phyloP scores from a whole-genome alignment of 2,113 vertebrate species.

The Eclectus roratus region DNA sequence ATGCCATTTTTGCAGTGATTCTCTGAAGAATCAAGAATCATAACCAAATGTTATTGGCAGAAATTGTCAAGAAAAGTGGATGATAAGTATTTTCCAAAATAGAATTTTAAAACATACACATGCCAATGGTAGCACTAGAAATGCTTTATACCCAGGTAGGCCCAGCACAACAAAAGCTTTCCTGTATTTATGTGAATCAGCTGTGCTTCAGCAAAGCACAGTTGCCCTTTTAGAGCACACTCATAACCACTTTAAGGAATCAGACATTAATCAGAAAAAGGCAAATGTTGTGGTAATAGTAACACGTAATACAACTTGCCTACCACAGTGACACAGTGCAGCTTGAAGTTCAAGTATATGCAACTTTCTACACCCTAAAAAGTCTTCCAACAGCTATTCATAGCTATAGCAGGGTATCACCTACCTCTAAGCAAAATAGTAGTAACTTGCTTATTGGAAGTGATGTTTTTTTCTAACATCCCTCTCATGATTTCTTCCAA shows the following conservation, averaged over 20 bases:
- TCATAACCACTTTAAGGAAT: neutral
- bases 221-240: neutral
- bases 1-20: neutral
- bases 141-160: neutral
- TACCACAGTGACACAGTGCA: neutral
- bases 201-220: neutral
- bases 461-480: neutral
- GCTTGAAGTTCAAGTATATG: neutral
- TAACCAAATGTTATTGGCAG: neutral
- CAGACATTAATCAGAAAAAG: neutral
- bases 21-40: neutral
- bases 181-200: neutral
- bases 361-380: neutral
- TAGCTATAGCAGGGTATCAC: neutral
- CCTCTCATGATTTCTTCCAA: neutral
- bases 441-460: neutral
- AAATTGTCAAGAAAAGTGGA: neutral
- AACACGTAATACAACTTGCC: accelerated
- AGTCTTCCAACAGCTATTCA: neutral
- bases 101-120: neutral
- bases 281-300: neutral
- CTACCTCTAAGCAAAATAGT: neutral
- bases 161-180: neutral
- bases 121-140: neutral
- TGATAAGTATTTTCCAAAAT: neutral